Conservation (phyloP, 2,113 vertebrate genomes). For the Litocranius walleri region DNA sequence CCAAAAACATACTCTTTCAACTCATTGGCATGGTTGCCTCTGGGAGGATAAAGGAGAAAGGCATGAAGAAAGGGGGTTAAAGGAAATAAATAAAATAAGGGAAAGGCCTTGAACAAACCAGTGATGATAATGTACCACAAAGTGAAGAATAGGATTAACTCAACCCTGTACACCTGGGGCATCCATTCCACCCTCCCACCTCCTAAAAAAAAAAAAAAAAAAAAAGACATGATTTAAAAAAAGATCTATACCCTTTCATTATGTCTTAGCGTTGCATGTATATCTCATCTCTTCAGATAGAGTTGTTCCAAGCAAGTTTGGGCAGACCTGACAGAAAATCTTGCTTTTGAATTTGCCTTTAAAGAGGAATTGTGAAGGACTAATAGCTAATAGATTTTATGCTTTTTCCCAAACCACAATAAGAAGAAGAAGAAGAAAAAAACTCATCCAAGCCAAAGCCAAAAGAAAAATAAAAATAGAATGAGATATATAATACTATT, state of each 20-base stretch:
- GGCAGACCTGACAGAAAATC: neutral
- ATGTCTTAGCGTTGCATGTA: neutral
- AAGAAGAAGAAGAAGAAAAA: neutral
- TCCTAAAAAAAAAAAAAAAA: neutral
- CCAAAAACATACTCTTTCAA: neutral
- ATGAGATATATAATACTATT: neutral
- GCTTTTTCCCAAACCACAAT: neutral
- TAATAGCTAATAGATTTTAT: neutral
- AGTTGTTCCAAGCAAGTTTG: conserved; percentile 23
- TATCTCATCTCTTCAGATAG: conserved; percentile 51
- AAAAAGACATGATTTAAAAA: neutral
- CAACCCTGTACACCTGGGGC: neutral
- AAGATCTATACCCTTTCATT: neutral
- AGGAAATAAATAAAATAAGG: neutral
- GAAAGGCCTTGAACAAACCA: neutral
- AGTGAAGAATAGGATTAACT: conserved; percentile 1
- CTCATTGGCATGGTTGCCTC: neutral
- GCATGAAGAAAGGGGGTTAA: neutral
- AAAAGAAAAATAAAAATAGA: neutral
- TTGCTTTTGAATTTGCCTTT: conserved; percentile 26
- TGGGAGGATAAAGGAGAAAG: neutral
- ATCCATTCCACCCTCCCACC: neutral
- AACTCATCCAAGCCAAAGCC: neutral
- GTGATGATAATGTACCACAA: neutral
- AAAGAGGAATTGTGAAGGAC: neutral